Percentiles rank a stretch among this genome's conserved stretches.
Evolutionary conservation across 2,888 invertebrate genomes (phyloP).

Genomic region (Ametastegia equiseti): DNA sequence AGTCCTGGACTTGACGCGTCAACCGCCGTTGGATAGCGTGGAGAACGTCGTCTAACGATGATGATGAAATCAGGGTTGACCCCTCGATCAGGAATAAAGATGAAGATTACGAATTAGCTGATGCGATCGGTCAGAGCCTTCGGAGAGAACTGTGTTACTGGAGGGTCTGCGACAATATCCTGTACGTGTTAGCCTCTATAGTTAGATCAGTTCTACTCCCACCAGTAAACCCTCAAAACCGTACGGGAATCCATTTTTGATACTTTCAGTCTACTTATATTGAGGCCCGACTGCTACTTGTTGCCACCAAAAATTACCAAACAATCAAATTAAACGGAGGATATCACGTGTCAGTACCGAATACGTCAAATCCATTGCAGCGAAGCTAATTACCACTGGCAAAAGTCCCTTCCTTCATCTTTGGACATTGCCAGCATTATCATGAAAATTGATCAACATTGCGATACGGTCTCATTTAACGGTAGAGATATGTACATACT

Average conservation of each 20-base stretch:
- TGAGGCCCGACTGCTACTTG: too few species aligned
- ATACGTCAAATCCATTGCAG: not conserved
- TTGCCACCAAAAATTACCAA: not conserved
- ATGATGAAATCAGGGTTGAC: not conserved
- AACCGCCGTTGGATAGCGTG: not conserved
- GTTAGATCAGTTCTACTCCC: slow-evolving; percentile 69
- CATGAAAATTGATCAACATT: too few species aligned
- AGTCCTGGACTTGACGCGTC: slow-evolving; percentile 43
- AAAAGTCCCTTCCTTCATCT: not conserved
- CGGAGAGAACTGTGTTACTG: slow-evolving; percentile 73
- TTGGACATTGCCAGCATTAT: not conserved
- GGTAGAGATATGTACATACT: too few species aligned
- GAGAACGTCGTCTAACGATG: not conserved
- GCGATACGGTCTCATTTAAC: too few species aligned
- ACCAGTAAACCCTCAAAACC: slow-evolving; percentile 33
- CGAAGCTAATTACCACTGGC: not conserved
- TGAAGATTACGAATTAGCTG: slow-evolving; percentile 56
- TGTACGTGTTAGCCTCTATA: slow-evolving; percentile 70
- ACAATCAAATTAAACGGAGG: not conserved
- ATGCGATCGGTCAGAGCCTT: slow-evolving; percentile 70
- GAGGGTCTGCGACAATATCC: slow-evolving; percentile 72
- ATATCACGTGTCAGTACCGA: not conserved
- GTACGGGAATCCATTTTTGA: slow-evolving; percentile 13
- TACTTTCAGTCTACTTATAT: not conserved
- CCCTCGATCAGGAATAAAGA: not conserved